Evolutionary conservation across 1,140 invertebrate genomes (phyloP).

Genomic region (Asobara japonica): DNA sequence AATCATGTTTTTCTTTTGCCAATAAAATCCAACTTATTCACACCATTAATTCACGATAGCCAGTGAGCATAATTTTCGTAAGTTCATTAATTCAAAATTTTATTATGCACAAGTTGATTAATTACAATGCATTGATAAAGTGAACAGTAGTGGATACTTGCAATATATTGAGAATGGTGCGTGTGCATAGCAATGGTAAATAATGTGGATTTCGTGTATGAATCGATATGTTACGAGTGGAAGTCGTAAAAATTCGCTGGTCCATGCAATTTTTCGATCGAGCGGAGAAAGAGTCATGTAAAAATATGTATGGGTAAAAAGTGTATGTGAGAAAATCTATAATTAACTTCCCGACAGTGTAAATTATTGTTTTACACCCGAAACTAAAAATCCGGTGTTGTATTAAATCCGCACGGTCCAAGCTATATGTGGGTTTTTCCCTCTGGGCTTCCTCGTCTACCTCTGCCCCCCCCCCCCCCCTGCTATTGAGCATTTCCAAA

Average conservation of each 20-base stretch:
- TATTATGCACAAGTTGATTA: neutral
- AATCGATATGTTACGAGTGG: neutral
- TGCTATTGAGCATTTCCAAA: too few species aligned
- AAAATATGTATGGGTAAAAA: too few species aligned
- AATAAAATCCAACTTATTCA: neutral
- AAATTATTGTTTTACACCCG: too few species aligned
- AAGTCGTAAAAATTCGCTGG: constrained; percentile 3
- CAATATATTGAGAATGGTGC: neutral
- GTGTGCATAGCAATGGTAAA: neutral
- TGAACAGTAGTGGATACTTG: neutral
- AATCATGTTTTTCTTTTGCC: neutral
- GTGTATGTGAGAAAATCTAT: too few species aligned
- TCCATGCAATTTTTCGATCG: neutral
- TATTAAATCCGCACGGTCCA: too few species aligned
- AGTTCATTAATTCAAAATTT: neutral
- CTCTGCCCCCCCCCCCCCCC: too few species aligned
- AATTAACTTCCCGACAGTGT: too few species aligned
- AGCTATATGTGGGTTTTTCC: too few species aligned
- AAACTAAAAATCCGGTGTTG: too few species aligned
- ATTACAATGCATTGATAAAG: neutral
- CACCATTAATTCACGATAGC: neutral
- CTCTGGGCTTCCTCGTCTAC: too few species aligned
- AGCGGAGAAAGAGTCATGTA: too few species aligned
- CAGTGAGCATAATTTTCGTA: neutral
- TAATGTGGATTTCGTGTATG: neutral